Evolutionary conservation across 2,797 vertebrate genomes (phyloP), one percentile per base, ranked within the genome.

Genomic region (Aphelocoma californica): DNA sequence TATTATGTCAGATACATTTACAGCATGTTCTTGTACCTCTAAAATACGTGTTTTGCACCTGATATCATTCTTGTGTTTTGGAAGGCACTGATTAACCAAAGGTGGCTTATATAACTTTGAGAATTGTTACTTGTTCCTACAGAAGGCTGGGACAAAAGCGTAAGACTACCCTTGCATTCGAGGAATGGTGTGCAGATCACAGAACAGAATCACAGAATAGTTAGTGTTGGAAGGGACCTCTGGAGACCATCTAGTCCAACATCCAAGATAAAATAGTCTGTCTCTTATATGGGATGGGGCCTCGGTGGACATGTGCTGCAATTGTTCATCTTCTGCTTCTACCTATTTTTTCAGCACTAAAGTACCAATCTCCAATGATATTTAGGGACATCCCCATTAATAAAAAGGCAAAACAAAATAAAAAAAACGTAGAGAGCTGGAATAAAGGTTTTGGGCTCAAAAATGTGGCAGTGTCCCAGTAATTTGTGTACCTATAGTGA

Each of bases 291-390:
- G 18, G 3, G 7, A 38, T 82, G 31, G 28, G 20, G 31, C 23
- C 7, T 58, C 18, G 4, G 19, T 54, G n/a, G 61, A 45, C 3
- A 32, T 28, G 7, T 0, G 0, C 17, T 71, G 10, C n/a, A 67
- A 4, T 36, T 56, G 5, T 80, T 82, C 0, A 1, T 71, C 70
- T 87, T 74, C 36, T 74, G n/a, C 45, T 81, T 31, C 10, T 9
- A 9, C 12, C 4, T 26, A 6, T n/a, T 91, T 38, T 38, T 91
- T 38, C 45, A 86, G 14, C 40, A 60, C n/a, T 50, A 31, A 84
- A 90, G 12, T 51, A 10, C 3, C 8, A 15, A 4, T 57, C 81
- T 54, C 31, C 1, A 14, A 56, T 56, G 3, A 28, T 28, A 3
- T 44, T 75, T 69, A 75, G 42, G 26, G 26, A 40, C 24, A 38